A percentile compares a stretch with the other conserved stretches of the same genome.
Conservation (phyloP, 2,797 vertebrate species). For the Emys orbicularis region DNA sequence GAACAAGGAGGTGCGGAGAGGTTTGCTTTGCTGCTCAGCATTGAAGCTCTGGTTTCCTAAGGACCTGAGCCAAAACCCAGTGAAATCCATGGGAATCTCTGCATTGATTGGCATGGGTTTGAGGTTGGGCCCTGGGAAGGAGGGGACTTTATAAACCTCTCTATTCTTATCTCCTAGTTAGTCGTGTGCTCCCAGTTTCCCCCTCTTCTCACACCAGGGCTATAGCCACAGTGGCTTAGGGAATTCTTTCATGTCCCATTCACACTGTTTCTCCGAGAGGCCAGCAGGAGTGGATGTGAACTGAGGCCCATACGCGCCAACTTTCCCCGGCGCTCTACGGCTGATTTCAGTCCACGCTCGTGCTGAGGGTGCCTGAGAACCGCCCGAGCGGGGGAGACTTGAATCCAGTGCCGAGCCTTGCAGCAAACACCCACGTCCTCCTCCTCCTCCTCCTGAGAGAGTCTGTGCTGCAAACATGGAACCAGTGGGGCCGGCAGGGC, state of each 20-base stretch:
- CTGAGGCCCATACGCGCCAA: background rate
- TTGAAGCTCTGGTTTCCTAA: background rate
- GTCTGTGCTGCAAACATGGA: background rate
- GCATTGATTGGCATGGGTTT: background rate
- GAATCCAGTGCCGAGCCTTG: background rate
- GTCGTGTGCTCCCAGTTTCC: too few relatives aligned
- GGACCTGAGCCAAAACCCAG: background rate
- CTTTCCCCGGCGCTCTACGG: background rate
- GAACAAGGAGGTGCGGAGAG: background rate
- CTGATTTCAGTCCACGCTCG: background rate
- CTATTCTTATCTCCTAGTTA: too few relatives aligned
- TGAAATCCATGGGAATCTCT: background rate
- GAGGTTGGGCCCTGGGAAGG: slow-evolving; percentile 88
- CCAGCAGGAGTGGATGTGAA: background rate
- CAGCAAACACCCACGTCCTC: background rate
- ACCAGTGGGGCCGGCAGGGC: background rate
- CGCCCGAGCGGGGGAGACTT: background rate
- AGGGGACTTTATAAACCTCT: background rate
- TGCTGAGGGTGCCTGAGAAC: background rate
- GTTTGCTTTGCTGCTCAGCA: background rate
- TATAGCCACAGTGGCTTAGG: background rate
- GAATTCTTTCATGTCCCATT: background rate
- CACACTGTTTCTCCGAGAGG: background rate
- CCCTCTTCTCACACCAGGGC: background rate
- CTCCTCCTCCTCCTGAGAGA: background rate